Percentiles rank a stretch among this genome's conserved stretches.
phyloP scores from a whole-genome alignment of 2,113 vertebrate genomes.

The Eretmochelys imbricata region DNA sequence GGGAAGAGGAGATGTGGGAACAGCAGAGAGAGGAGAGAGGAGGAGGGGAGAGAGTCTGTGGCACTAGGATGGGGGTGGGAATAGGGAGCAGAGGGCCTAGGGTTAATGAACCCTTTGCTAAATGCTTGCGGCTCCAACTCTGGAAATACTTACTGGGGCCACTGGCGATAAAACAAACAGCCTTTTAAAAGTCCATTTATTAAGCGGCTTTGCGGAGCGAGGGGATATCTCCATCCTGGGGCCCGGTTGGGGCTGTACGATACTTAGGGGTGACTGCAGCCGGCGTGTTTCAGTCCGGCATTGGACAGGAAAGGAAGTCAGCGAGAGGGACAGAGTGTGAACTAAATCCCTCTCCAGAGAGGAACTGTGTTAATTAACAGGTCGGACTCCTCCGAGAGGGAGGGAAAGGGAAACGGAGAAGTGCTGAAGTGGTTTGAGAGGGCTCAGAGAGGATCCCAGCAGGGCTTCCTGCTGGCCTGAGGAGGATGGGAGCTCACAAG shows the following conservation, averaged over 20 bases:
- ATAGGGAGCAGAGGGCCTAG: neutral
- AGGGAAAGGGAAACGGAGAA: conserved; percentile 53
- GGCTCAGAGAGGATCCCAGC: conserved; percentile 9
- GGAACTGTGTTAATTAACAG: neutral
- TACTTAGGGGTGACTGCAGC: neutral
- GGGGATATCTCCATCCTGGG: neutral
- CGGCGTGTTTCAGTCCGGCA: rapidly evolving
- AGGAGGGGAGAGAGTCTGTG: neutral
- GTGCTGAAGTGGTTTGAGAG: neutral
- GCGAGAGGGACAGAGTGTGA: conserved; percentile 38
- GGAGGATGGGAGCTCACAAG: neutral
- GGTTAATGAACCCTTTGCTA: neutral
- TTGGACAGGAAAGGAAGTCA: conserved; percentile 34
- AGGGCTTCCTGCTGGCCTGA: conserved; percentile 53
- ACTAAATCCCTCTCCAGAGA: conserved; percentile 12
- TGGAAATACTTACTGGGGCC: conserved; percentile 29
- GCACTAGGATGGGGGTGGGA: neutral
- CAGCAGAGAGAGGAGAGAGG: neutral
- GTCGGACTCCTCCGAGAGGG: conserved; percentile 42
- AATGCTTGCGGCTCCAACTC: neutral
- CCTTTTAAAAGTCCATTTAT: neutral
- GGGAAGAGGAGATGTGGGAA: neutral
- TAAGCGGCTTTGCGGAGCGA: neutral
- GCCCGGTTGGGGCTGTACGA: neutral
- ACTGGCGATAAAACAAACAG: neutral